Conservation (phyloP, 2,113 vertebrate species). For the Dascyllus trimaculatus region DNA sequence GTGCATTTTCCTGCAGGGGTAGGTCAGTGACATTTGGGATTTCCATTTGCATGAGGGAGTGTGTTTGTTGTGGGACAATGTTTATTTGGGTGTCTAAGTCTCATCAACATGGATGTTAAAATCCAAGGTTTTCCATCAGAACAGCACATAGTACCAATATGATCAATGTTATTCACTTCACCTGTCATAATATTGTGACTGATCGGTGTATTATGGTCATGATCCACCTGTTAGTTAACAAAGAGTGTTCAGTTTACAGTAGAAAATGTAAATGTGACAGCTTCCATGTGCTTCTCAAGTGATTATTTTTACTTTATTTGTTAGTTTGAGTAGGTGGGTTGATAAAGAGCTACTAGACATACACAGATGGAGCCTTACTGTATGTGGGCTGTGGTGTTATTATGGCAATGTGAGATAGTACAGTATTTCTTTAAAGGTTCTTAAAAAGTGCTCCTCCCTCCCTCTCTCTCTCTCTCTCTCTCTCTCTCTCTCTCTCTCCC, state of each 20-base stretch:
- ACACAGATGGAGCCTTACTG: constrained; percentile 45
- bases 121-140: no score
- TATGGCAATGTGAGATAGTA: constrained; percentile 41
- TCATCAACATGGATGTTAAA: no score
- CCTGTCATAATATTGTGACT: no score
- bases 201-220: not conserved
- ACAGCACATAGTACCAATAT: no score
- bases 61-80: no score
- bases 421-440: constrained; percentile 52
- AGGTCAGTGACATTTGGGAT: no score
- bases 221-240: not conserved
- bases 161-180: no score
- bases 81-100: no score
- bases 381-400: constrained; percentile 62
- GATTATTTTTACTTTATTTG: not conserved
- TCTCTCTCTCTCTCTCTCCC: not conserved
- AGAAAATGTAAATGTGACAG: no score
- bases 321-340: constrained; percentile 24
- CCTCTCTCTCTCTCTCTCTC: constrained; percentile 2
- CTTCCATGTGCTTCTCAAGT: constrained; percentile 2
- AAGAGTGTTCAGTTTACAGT: not conserved
- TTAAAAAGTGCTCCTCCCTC: constrained; percentile 45
- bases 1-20: no score
- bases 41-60: no score
- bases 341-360: constrained; percentile 19